Percentiles rank a stretch among this genome's conserved stretches.
These are phyloP conservation scores for Leptopilina clavipes DNA, from an alignment of 1,140 invertebrate genomes.

Conservation along the genomic window DNA sequence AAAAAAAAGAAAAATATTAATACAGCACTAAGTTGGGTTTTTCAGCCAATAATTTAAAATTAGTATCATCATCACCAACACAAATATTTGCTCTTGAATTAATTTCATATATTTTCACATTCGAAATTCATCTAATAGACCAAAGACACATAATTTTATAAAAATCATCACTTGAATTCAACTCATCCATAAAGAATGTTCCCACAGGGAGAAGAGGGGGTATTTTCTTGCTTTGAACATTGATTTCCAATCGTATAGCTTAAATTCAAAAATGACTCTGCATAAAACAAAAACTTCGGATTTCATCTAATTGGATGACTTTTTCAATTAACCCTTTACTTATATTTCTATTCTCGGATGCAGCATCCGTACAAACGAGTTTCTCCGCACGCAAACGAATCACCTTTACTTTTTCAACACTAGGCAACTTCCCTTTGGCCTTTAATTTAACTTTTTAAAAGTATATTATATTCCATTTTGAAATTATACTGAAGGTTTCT, in stretches of 20 bases:
- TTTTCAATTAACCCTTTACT: constrained; percentile 19
- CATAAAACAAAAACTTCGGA: constrained; percentile 10
- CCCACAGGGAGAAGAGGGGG: not conserved
- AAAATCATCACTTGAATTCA: not conserved
- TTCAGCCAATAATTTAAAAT: too few species aligned
- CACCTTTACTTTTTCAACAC: not conserved
- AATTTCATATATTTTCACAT: too few species aligned
- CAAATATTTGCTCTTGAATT: not conserved
- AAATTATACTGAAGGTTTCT: too few species aligned
- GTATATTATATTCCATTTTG: too few species aligned
- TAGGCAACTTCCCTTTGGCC: not conserved
- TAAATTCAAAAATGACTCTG: constrained; percentile 3
- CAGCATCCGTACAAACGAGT: not conserved
- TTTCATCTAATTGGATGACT: constrained; percentile 8
- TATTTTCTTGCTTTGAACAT: not conserved
- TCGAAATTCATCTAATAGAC: too few species aligned
- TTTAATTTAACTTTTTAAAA: too few species aligned
- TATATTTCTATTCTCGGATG: not conserved
- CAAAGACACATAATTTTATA: not conserved
- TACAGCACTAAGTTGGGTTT: too few species aligned
- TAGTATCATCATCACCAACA: too few species aligned
- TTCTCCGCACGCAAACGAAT: not conserved
- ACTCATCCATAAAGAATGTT: not conserved
- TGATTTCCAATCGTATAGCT: not conserved
- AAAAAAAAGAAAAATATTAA: not conserved